A percentile compares a stretch with the other conserved stretches of the same genome.
These are phyloP conservation scores for Drosophila borborema DNA, from an alignment of 2,888 invertebrate genomes.

Conservation along the genomic window DNA sequence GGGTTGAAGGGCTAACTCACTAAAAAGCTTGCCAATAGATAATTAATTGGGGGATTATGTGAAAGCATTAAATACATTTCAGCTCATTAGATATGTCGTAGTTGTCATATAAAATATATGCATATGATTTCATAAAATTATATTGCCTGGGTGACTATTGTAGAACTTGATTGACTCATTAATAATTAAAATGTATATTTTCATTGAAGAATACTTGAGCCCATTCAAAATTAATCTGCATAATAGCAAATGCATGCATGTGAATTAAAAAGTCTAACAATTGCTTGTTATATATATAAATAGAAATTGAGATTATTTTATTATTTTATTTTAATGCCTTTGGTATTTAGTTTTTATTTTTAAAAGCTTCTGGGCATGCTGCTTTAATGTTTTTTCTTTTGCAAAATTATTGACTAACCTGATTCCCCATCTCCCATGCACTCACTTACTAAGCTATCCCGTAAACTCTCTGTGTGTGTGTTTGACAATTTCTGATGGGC, in stretches of 20 bases:
- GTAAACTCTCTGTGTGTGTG: conserved; percentile 34
- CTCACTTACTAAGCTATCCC: conserved; percentile 8
- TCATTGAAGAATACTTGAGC: neutral
- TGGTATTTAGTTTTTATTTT: neutral
- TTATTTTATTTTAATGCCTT: neutral
- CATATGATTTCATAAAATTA: neutral
- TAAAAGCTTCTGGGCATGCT: conserved; percentile 26
- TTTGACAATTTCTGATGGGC: conserved; percentile 41
- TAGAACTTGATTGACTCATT: neutral
- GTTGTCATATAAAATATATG: neutral
- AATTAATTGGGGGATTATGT: neutral
- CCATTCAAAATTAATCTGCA: neutral
- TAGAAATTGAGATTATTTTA: too few relatives aligned
- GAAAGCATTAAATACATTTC: neutral
- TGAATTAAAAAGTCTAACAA: neutral
- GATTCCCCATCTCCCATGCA: neutral
- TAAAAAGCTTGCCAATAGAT: neutral
- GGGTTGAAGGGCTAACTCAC: neutral
- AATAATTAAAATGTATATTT: too few relatives aligned
- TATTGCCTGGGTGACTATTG: neutral
- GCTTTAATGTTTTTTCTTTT: conserved; percentile 44
- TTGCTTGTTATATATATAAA: neutral
- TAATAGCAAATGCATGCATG: neutral
- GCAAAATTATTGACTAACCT: conserved; percentile 51
- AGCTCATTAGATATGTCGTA: neutral